These are phyloP conservation scores for Akabosia matsudoensis DNA, from an alignment of 1,140 invertebrate species.

Conservation along the genomic window DNA sequence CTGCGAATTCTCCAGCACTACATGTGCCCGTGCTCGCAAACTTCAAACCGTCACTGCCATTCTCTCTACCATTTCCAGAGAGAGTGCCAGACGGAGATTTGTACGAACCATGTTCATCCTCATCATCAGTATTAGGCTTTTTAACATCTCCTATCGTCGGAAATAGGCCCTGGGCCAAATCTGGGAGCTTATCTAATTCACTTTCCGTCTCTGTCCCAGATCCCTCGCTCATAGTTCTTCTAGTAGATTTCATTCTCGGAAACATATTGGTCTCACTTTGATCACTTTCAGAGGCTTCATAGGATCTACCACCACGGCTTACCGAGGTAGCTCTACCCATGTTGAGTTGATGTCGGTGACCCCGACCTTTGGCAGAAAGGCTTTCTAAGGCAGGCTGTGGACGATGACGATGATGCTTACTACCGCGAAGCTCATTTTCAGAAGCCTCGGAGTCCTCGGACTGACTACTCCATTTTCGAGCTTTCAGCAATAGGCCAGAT, in stretches of 20 bases:
- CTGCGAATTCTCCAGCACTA: conserved; percentile 76
- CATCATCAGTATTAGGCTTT: conserved; percentile 50
- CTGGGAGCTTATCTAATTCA: conserved; percentile 54
- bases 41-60: conserved; percentile 48
- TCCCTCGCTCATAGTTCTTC: conserved; percentile 37
- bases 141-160: conserved; percentile 69
- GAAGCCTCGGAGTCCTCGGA: conserved; percentile 45
- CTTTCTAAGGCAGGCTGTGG: conserved; percentile 25
- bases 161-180: conserved; percentile 61
- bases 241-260: conserved; percentile 29
- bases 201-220: conserved; percentile 44
- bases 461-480: conserved; percentile 62
- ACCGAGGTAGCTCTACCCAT: conserved; percentile 14
- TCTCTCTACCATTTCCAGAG: conserved; percentile 30
- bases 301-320: conserved; percentile 27
- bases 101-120: background rate
- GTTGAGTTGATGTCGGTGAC: background rate
- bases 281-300: conserved; percentile 42
- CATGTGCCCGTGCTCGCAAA: too few species aligned
- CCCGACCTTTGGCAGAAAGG: background rate
- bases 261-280: conserved; percentile 40
- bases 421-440: conserved; percentile 10
- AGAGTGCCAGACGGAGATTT: conserved; percentile 5
- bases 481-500: conserved; percentile 74
- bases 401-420: conserved; percentile 23